Base-by-base conservation (phyloP, 2,797 vertebrate species). In the Valencia hispanica region DNA sequence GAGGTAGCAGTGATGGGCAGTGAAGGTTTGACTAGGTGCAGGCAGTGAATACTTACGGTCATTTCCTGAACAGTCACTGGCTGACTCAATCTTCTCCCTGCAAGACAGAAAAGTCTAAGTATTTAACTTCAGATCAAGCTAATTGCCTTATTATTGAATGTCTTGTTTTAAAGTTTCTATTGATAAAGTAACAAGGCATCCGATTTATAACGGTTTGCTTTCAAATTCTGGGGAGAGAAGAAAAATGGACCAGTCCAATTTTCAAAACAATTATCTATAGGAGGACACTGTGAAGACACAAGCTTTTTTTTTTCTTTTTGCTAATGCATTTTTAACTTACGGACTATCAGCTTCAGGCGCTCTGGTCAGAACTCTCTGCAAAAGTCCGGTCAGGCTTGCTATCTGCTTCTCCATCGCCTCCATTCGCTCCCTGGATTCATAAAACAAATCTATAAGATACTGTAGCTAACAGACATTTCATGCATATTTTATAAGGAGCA, bases 371-470 rank as follows among this genome's bases (percentile, higher is more conserved):
- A 98, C 98, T 5, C 97, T 97, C 94, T 99, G 98, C 84, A 99
- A 96, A 79, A 99, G 94, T 74, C 98, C 98, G 0, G 98, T 99
- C 93, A 99, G 95, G 72, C 98, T 99, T 71, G 98, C 98, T 2
- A 99, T 99, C 95, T 99, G 98, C 91, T 99, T 99, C 94, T 99
- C 98, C 98, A 99, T 99, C 1, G 97, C 98, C 88, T 99, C 98
- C 98, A 99, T 99, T 11, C 98, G 94, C 84, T 99, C 98, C 93
- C 98, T 98, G 85, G 4, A 78, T 32, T 36, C 71, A 85, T 48
- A 84, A 30, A 61, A 73, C 8, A 65, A 11, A 84, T 1, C 32
- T 30, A 77, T 11, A 43, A 45, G 57, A 65, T 6, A 47, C 45
- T 3, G 6, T 4, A 45, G 8, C 47, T 66, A 43, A 73, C 45